Base-by-base conservation (phyloP, 2,113 vertebrate genomes). In the Phasianus colchicus region DNA sequence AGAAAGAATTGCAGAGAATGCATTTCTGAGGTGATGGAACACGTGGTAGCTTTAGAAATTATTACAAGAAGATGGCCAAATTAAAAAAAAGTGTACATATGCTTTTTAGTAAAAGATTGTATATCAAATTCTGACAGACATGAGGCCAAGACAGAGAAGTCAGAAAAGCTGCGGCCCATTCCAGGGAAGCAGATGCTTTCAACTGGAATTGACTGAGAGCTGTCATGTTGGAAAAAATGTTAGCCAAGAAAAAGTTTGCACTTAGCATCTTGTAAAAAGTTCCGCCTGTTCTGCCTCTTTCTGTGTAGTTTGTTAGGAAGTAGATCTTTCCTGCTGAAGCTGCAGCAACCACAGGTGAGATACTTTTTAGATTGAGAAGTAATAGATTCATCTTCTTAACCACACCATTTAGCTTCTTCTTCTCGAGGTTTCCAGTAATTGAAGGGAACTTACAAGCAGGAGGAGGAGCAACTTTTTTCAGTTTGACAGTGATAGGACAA, bases 161-260 rank as follows among this genome's bases (percentile, higher is more conserved):
- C n/a, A 42, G 34, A 30, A 92, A 92, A 67, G 47, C 38, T 92
- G 34, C 8, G 67, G 11, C n/a, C 79, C 36, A 10, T 95, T 78
- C 79, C 60, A 57, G 52, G 61, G 73, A 93, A 92, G 72, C 69
- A 90, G 61, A 34, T 88, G 85, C 79, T 94, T 89, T 89, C 85
- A 91, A 38, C 85, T 94, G 88, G 79, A 93, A 89, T 71, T 81
- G 85, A 83, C 52, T 60, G 76, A 86, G 61, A 78, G 36, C 40
- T 86, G 47, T 88, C 88, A 83, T 61, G 40, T 72, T n/a, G 64
- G 42, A 91, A 88, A 74, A 88, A 57, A 40, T 48, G 47, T 71
- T 91, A 88, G 38, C 67, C 57, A 95, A 86, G 64, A 64, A 90
- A 85, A 91, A 55, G 5, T 29, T 80, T 86, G 16, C 60, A 47